These are phyloP conservation scores for Phalacrocorax brasilianus DNA, from an alignment of 2,113 vertebrate genomes.

Conservation along the genomic window DNA sequence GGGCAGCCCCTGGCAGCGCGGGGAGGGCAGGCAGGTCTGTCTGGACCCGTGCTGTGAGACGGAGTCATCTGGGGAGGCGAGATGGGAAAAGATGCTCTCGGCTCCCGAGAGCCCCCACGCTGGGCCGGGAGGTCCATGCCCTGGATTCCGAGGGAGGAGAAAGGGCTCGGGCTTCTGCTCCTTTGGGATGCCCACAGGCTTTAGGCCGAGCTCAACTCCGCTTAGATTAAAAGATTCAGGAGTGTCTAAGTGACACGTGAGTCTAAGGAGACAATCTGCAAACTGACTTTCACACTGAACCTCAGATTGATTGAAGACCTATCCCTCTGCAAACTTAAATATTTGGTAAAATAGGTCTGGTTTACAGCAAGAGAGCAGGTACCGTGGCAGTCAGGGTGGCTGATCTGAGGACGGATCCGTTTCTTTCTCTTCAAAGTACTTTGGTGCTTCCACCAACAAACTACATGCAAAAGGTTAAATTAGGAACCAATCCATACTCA, in stretches of 20 bases:
- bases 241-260: accelerated
- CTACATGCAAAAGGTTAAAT: not conserved
- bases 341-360: not conserved
- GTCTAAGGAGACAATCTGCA: not conserved
- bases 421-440: not conserved
- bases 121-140: not conserved
- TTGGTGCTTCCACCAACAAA: not conserved
- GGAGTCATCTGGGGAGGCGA: not conserved
- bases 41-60: not conserved
- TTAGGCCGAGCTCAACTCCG: not conserved
- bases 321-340: not conserved
- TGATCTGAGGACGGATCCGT: accelerated
- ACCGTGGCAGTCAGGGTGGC: not conserved
- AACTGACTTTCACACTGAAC: not conserved
- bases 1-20: not conserved
- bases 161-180: not conserved
- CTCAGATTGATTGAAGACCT: not conserved
- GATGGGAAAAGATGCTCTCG: not conserved
- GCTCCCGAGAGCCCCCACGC: accelerated
- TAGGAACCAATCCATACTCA: conserved; percentile 21
- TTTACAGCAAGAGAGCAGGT: not conserved
- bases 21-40: not conserved
- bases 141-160: not conserved
- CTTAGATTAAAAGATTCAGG: not conserved
- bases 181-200: not conserved